Percentiles rank a stretch among this genome's conserved stretches.
Conservation (phyloP, 2,888 invertebrate genomes). For the Cryptophagus acutangulus region DNA sequence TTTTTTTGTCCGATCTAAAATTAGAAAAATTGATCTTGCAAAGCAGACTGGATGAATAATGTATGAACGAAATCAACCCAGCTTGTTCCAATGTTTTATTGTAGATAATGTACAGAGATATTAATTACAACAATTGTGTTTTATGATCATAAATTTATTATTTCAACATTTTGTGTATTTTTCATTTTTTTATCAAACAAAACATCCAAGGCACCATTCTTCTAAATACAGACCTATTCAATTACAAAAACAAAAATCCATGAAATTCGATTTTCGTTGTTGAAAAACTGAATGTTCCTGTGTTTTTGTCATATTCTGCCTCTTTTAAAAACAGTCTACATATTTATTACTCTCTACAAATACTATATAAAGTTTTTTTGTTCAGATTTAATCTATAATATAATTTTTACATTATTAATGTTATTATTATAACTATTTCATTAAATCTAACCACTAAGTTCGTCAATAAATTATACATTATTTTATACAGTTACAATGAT, state of each 20-base stretch:
- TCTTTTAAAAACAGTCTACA: slow-evolving; percentile 39
- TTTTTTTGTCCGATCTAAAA: too few species aligned
- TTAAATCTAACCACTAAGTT: slow-evolving; percentile 34
- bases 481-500: slow-evolving; percentile 46
- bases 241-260: slow-evolving; percentile 10
- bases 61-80: neutral
- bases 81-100: slow-evolving; percentile 32
- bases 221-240: slow-evolving; percentile 34
- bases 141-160: slow-evolving; percentile 31
- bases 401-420: slow-evolving; percentile 28
- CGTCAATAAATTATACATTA: slow-evolving; percentile 43
- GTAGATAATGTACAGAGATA: slow-evolving; percentile 45
- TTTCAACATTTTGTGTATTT: slow-evolving; percentile 41
- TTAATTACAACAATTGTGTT: slow-evolving; percentile 46
- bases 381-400: slow-evolving; percentile 12
- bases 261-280: neutral
- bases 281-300: neutral
- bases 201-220: slow-evolving; percentile 50
- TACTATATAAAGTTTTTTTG: slow-evolving; percentile 18
- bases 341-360: slow-evolving; percentile 23
- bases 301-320: slow-evolving; percentile 38
- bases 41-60: slow-evolving; percentile 2
- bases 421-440: slow-evolving; percentile 13
- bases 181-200: slow-evolving; percentile 42
- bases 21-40: neutral